Conservation (phyloP, 1,140 invertebrate genomes). For the Drosophila oshimai region DNA sequence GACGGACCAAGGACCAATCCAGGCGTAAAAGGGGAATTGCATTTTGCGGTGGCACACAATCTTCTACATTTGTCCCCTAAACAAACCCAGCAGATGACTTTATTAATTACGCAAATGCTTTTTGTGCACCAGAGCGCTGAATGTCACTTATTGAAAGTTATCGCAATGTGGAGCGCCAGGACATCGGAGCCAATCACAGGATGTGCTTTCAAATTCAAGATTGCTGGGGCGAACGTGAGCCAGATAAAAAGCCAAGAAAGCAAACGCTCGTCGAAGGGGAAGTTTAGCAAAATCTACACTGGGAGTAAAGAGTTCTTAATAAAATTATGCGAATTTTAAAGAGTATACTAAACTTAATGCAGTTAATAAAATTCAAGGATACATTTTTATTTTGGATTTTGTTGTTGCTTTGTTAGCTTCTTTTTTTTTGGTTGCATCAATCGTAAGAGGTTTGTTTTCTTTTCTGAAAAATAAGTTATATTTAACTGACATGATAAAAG, state of each 20-base stretch:
- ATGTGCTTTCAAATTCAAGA: constrained; percentile 30
- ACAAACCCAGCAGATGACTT: constrained; percentile 38
- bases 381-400: no score
- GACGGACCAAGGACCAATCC: constrained; percentile 10
- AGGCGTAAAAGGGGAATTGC: constrained; percentile 40
- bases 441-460: no score
- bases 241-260: background rate
- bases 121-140: constrained; percentile 29
- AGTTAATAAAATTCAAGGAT: background rate
- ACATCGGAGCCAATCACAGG: constrained; percentile 42
- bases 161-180: constrained; percentile 3
- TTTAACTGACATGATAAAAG: no score
- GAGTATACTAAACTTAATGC: no score
- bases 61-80: constrained; percentile 24
- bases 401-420: no score
- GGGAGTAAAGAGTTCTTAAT: background rate
- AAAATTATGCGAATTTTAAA: no score
- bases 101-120: constrained; percentile 63
- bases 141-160: constrained; percentile 55
- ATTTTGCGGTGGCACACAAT: constrained; percentile 22
- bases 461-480: no score
- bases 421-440: no score
- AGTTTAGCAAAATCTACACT: constrained; percentile 11
- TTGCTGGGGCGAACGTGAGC: constrained; percentile 1
- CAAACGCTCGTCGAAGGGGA: background rate